phyloP scores from a whole-genome alignment of 37 sponge, comb jelly and placozoan species.

The Tethya wilhelma region DNA sequence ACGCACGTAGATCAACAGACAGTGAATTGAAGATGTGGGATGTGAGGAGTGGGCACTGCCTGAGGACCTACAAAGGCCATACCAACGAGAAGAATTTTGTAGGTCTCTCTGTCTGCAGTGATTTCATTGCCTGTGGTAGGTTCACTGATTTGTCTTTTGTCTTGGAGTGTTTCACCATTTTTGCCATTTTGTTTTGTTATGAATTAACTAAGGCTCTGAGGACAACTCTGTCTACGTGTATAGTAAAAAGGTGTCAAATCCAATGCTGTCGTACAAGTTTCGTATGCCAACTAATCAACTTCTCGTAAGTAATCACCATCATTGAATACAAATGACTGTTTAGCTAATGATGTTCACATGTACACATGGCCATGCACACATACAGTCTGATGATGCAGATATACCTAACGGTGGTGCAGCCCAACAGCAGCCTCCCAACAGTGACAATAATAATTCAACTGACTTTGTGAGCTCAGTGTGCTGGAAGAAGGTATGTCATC shows the following conservation, averaged over 20 bases:
- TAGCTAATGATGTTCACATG: background rate
- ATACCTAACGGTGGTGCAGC: background rate
- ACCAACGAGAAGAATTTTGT: slow-evolving; percentile 89
- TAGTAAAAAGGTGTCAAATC: slow-evolving; percentile 63
- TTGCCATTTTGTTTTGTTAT: background rate
- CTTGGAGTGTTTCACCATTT: background rate
- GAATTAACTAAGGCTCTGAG: slow-evolving; percentile 71
- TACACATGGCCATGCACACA: no score
- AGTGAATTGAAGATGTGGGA: slow-evolving; percentile 85
- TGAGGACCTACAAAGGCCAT: slow-evolving; percentile 71
- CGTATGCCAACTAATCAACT: no score
- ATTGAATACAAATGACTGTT: background rate
- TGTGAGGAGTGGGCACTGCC: background rate
- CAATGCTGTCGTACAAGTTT: slow-evolving; percentile 61
- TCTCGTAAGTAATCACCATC: slow-evolving; percentile 49
- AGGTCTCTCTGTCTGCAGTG: slow-evolving; percentile 56
- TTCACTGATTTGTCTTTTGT: background rate
- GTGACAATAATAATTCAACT: background rate
- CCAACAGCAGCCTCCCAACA: no score
- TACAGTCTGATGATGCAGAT: no score
- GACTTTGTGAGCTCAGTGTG: slow-evolving; percentile 77
- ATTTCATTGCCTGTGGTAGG: slow-evolving; percentile 84
- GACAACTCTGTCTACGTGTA: slow-evolving; percentile 78
- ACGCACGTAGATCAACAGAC: slow-evolving; percentile 83
- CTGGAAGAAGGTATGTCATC: slow-evolving; percentile 65